Percentiles rank a stretch among this genome's conserved stretches.
These are phyloP conservation scores for Drosophila setosimentum DNA, from an alignment of 2,888 invertebrate species.

Conservation along the genomic window DNA sequence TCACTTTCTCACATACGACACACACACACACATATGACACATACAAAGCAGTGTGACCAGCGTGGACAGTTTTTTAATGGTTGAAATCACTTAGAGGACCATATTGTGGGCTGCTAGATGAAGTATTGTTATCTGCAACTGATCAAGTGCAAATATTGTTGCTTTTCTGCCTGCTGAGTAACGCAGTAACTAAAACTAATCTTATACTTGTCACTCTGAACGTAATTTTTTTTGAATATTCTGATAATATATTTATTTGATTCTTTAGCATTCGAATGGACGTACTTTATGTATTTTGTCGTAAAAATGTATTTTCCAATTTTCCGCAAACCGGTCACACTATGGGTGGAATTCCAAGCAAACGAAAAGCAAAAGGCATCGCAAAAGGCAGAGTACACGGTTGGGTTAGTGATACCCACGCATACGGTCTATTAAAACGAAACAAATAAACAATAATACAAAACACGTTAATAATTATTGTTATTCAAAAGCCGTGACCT, in stretches of 20 bases:
- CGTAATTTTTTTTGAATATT: background rate
- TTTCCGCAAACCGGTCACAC: slow-evolving; percentile 22
- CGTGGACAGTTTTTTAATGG: background rate
- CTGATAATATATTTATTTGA: background rate
- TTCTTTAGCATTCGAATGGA: background rate
- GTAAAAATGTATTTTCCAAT: slow-evolving; percentile 2
- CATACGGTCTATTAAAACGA: slow-evolving; percentile 33
- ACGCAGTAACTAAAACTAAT: background rate
- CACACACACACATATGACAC: slow-evolving; percentile 54
- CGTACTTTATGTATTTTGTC: slow-evolving; percentile 10
- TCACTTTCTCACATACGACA: slow-evolving; percentile 81
- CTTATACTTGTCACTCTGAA: background rate
- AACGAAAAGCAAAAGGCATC: slow-evolving; percentile 37
- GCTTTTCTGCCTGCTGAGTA: background rate
- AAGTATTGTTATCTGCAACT: background rate
- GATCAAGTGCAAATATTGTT: slow-evolving; percentile 4
- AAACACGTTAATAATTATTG: slow-evolving; percentile 18
- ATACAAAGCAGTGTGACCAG: slow-evolving; percentile 44
- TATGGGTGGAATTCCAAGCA: slow-evolving; percentile 21
- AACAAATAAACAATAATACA: slow-evolving; percentile 39
- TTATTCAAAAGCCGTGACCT: background rate
- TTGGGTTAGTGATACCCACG: slow-evolving; percentile 41
- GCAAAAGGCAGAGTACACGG: slow-evolving; percentile 44
- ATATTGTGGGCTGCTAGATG: background rate
- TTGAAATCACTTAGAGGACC: background rate